Evolutionary conservation across 2,888 invertebrate species (phyloP).

Genomic region (Drosophila seclusa): DNA sequence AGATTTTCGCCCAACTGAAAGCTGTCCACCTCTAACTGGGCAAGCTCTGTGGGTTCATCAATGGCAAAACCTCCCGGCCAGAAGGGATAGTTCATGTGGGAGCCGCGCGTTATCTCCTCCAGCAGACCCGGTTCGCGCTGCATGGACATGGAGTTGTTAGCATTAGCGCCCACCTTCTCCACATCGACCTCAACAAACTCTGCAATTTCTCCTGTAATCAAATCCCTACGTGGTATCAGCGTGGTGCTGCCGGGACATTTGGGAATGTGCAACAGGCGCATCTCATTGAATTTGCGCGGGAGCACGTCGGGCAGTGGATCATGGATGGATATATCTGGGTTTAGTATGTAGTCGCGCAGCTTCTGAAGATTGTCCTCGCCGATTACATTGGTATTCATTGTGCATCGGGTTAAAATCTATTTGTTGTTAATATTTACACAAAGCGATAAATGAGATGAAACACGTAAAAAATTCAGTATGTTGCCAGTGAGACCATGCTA

Average conservation of each 20-base stretch:
- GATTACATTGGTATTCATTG: conserved; percentile 43
- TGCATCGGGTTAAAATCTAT: not conserved
- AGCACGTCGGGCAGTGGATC: conserved; percentile 82
- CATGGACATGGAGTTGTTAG: conserved; percentile 92
- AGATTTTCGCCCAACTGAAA: conserved; percentile 84
- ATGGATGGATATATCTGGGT: conserved; percentile 82
- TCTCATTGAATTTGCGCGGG: conserved; percentile 75
- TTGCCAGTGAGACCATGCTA: conserved; percentile 17
- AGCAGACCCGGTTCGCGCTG: conserved; percentile 91
- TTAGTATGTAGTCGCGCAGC: conserved; percentile 81
- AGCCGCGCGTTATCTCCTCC: conserved; percentile 89
- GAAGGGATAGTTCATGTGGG: conserved; percentile 92
- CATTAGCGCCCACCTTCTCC: conserved; percentile 87
- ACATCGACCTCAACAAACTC: conserved; percentile 88
- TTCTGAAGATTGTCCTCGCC: conserved; percentile 60
- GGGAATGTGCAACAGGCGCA: conserved; percentile 79
- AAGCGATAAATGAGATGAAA: conserved; percentile 1
- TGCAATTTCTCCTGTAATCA: conserved; percentile 90
- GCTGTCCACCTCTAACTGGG: conserved; percentile 83
- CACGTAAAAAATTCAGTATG: not conserved
- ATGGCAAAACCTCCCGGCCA: conserved; percentile 92
- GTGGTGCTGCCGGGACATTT: conserved; percentile 81
- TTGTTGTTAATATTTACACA: not conserved
- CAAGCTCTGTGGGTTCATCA: conserved; percentile 86
- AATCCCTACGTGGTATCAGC: conserved; percentile 87